phyloP scores from a whole-genome alignment of 2,113 vertebrate genomes.

The Seriola rivoliana region DNA sequence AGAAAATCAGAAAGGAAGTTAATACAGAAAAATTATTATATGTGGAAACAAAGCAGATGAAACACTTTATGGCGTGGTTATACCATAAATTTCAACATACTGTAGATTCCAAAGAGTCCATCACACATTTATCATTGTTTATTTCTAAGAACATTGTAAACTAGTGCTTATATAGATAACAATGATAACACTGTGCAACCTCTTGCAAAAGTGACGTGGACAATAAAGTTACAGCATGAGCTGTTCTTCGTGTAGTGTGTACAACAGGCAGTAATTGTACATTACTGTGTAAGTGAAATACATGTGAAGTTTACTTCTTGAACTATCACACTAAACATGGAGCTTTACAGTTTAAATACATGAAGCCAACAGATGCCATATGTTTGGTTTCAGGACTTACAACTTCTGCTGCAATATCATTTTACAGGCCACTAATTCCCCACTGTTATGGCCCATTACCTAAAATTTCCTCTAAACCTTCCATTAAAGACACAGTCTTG shows the following conservation, averaged over 20 bases:
- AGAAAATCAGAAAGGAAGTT: not conserved
- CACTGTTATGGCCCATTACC: slow-evolving; percentile 13
- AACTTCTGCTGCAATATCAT: slow-evolving; percentile 8
- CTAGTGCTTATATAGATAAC: no score
- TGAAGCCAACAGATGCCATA: not conserved
- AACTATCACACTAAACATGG: slow-evolving; percentile 1
- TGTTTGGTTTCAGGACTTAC: slow-evolving; percentile 26
- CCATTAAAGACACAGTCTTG: slow-evolving; percentile 3
- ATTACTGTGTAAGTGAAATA: not conserved
- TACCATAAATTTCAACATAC: not conserved
- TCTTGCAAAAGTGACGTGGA: not conserved
- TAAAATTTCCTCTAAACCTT: not conserved
- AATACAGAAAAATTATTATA: not conserved
- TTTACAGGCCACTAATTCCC: slow-evolving; percentile 41
- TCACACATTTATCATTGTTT: no score
- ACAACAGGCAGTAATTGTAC: not conserved
- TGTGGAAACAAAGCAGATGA: not conserved
- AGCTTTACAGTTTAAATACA: slow-evolving; percentile 16
- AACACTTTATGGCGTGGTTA: not conserved
- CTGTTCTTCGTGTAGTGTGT: not conserved
- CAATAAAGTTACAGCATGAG: no score
- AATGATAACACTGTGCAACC: not conserved
- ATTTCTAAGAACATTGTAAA: no score
- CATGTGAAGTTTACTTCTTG: not conserved
- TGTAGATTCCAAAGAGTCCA: no score